Conservation (phyloP, 2,113 vertebrate species). For the Pagrus major region DNA sequence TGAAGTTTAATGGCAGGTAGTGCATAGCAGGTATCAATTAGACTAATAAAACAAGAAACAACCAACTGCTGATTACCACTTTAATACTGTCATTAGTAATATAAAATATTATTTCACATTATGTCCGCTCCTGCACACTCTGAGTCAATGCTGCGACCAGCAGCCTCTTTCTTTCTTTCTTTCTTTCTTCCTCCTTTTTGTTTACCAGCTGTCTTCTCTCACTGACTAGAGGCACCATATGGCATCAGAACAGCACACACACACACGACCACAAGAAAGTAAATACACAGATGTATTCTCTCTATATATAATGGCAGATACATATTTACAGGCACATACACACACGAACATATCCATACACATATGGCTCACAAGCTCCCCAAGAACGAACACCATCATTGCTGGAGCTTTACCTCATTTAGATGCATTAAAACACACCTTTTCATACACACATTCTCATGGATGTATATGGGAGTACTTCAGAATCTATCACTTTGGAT, state of each 20-base stretch:
- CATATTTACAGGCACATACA: background rate
- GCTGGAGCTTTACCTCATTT: background rate
- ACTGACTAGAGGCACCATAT: constrained; percentile 30
- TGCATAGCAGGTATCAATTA: constrained; percentile 70
- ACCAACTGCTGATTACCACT: constrained; percentile 55
- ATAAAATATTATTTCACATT: constrained; percentile 52
- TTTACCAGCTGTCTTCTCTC: constrained; percentile 21
- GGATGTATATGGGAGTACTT: background rate
- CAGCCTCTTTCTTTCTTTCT: background rate
- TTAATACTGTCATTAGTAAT: constrained; percentile 52
- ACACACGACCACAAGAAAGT: background rate
- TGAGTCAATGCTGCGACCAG: constrained; percentile 5
- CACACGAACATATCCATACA: background rate
- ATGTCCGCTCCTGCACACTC: constrained; percentile 14
- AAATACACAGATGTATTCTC: constrained; percentile 1
- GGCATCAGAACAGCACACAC: constrained; percentile 17
- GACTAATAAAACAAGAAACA: constrained; percentile 57
- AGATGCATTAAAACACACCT: background rate
- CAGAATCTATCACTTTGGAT: too few relatives aligned
- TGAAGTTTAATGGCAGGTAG: constrained; percentile 72
- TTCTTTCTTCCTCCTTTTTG: constrained; percentile 3
- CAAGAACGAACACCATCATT: background rate
- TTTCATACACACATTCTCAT: background rate
- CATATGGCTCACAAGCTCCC: background rate
- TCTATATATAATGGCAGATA: background rate